These are phyloP conservation scores for Guaruba guarouba DNA, from an alignment of 2,113 vertebrate species.

Conservation along the genomic window DNA sequence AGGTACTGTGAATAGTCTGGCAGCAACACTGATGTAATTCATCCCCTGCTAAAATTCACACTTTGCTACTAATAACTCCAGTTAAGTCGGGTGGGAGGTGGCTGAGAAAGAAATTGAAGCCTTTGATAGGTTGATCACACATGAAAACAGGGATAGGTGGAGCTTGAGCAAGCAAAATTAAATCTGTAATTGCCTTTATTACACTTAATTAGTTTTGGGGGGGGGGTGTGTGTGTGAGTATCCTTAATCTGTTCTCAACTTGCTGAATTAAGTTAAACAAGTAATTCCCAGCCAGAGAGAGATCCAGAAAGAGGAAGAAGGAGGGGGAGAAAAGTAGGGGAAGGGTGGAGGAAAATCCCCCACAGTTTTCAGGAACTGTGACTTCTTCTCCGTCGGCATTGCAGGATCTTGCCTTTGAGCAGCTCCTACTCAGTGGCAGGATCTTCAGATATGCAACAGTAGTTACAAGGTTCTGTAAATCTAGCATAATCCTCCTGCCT, in stretches of 20 bases:
- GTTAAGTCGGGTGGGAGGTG: rapidly evolving
- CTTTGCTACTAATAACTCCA: background rate
- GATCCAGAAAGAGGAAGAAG: background rate
- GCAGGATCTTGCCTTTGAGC: background rate
- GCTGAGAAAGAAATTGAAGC: background rate
- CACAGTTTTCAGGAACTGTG: background rate
- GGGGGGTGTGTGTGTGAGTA: background rate
- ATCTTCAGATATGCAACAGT: background rate
- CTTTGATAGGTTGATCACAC: background rate
- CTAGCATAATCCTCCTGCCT: background rate
- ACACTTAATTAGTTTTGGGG: background rate
- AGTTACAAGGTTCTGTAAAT: background rate
- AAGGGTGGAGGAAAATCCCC: background rate
- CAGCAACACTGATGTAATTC: background rate
- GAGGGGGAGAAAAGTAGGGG: background rate
- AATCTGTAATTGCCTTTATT: background rate
- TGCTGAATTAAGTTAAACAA: background rate
- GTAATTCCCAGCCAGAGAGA: background rate
- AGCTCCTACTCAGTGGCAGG: background rate
- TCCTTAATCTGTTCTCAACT: background rate
- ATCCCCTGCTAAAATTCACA: background rate
- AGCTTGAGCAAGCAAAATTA: background rate
- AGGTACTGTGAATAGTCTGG: background rate
- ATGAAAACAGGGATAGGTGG: background rate
- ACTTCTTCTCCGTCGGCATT: background rate